Base-by-base conservation (phyloP, 2,888 invertebrate species). In the Balanococcus diminutus region DNA sequence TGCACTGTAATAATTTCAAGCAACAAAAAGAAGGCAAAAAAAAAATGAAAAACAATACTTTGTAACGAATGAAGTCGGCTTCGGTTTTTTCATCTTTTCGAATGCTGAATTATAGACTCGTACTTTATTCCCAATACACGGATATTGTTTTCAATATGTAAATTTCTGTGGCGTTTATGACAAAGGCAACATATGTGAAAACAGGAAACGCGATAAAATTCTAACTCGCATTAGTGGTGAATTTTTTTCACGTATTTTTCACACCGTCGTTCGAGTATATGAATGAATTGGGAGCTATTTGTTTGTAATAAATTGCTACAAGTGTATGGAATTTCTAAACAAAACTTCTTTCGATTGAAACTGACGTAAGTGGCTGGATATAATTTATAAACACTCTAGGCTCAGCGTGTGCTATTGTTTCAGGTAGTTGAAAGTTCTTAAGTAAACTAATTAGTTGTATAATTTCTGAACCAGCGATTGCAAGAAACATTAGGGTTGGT, bases 171-270 rank as follows among this genome's bases (percentile, higher is more conserved):
- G 67, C 67, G 28, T 67, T 14, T 67, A 67, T 28, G 67, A 67
- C 67, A 67, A 67, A 67, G 25, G 28, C 25, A 67, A 67, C 67
- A 67, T 67, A 67, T 67, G 28, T 67, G 67, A 67, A 67, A 67
- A 67, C 67, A 67, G 67, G 67, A 67, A 67, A 67, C 67, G 5
- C 28, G 31, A 67, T 67, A 67, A 67, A 67, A 67, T 67, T 67
- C 28, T 14, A 28, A 16, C 67, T 25, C 67, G 28, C 61, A 67
- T 67, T 28, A 22, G 56, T 16, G 67, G 67, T 67, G 16, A 67
- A 67, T 67, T 28, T 67, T 67, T 67, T 28, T 67, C n/a, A 4
- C 28, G 16, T 67, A 67, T 67, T 67, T 28, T 67, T 67, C 28
- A 31, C 67, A 28, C 67, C 0, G 16, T 16, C 61, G 61, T 61